Evolutionary conservation across 2,888 invertebrate species (phyloP), one percentile per base, ranked within the genome.

Genomic region (Nematopogon swammerdamellus): DNA sequence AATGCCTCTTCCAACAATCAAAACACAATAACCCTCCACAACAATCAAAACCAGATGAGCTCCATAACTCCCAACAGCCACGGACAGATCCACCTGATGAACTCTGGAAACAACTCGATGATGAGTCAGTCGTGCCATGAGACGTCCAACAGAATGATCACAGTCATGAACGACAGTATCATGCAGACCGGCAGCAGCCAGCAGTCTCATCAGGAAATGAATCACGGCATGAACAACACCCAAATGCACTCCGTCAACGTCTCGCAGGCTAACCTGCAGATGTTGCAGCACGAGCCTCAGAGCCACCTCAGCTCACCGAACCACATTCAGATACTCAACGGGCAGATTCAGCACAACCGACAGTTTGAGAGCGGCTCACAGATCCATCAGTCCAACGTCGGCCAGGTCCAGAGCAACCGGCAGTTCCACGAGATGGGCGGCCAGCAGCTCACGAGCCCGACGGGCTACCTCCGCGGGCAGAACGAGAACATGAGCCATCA

Each of bases 301-400:
- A 70, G 61, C 51, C 74, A 70, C 52, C 58, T 65, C 46, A 58
- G 69, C 11, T 60, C 69, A 45, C 56, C 72, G 2, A 79, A 77
- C 56, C 77, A 79, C 57, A 80, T 80, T 51, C 79, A 79, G 54
- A 77, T 80, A 49, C 70, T 75, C 72, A 79, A 73, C 60, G 77
- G 79, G 19, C 79, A 79, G 61, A 77, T 79, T 46, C 76, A 77
- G 54, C 75, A 79, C 52, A 68, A 70, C 57, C 64, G 76, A 20
- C 68, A 68, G 60, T 58, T 68, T 44, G 68, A 81, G 48, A 68
- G 60, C 58, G 65, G 60, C 55, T 63, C 60, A 56, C 68, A 80
- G 65, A 58, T 81, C 62, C 68, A 70, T 56, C 72, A 72, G 20
- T 29, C 18, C 16, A 52, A 43, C 30, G 45, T 50, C 3, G n/a